phyloP scores from a whole-genome alignment of 2,888 invertebrate species.

The Drosophila prostipennis region DNA sequence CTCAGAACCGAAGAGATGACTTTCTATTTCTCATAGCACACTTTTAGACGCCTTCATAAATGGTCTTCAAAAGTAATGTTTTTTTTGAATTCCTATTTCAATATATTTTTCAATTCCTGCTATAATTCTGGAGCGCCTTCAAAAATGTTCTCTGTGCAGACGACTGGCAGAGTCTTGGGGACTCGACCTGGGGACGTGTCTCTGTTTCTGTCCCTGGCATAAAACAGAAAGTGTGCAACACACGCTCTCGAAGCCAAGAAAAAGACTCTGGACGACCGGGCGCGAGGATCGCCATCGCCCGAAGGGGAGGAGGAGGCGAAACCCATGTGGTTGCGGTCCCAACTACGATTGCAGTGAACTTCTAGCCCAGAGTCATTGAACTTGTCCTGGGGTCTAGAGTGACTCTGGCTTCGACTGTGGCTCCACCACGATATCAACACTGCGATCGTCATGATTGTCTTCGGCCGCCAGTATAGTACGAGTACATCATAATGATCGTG shows the following conservation, averaged over 20 bases:
- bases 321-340: constrained; percentile 47
- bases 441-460: constrained; percentile 69
- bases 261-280: constrained; percentile 46
- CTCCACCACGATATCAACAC: constrained; percentile 66
- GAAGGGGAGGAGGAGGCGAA: constrained; percentile 17
- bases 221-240: constrained; percentile 79
- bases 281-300: constrained; percentile 4
- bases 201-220: constrained; percentile 63
- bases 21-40: too few species aligned
- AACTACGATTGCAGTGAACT: constrained; percentile 78
- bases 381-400: constrained; percentile 69
- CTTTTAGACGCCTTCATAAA: too few species aligned
- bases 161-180: constrained; percentile 22
- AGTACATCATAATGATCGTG: constrained; percentile 42
- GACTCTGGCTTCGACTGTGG: constrained; percentile 34
- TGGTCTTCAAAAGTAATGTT: too few species aligned
- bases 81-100: too few species aligned
- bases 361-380: constrained; percentile 77
- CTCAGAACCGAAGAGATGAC: too few species aligned
- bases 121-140: neutral
- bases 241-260: constrained; percentile 69
- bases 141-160: neutral
- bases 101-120: neutral
- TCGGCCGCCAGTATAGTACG: constrained; percentile 25
- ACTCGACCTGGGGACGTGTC: constrained; percentile 50